These are phyloP conservation scores for Trachops cirrhosus DNA, from an alignment of 2,797 vertebrate genomes.

Conservation along the genomic window DNA sequence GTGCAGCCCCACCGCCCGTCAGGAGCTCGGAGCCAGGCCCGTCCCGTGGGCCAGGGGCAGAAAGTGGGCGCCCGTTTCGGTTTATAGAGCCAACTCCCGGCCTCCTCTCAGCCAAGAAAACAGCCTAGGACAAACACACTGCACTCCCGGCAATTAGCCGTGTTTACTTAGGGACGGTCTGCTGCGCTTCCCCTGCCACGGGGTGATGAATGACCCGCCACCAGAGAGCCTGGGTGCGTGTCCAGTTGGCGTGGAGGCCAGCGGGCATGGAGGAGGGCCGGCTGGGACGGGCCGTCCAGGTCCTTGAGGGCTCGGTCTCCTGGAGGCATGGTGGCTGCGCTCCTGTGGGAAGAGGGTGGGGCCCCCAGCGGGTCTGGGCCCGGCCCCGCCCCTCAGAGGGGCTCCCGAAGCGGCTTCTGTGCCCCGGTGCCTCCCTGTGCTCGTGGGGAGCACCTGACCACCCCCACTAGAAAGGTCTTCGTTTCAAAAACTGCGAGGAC, in stretches of 20 bases:
- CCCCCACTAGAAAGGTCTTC: background rate
- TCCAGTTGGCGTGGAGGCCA: background rate
- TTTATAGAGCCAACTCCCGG: background rate
- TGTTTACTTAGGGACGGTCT: slow-evolving; percentile 48
- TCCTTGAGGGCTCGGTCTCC: background rate
- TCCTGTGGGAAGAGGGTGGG: background rate
- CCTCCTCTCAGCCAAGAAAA: slow-evolving; percentile 48
- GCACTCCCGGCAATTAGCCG: slow-evolving; percentile 1
- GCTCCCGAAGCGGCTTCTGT: background rate
- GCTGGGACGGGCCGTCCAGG: background rate
- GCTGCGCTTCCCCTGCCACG: slow-evolving; percentile 40
- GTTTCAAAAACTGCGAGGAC: background rate
- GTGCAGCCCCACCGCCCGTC: background rate
- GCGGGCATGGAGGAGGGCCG: background rate
- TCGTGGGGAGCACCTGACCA: background rate
- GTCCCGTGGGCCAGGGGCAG: background rate
- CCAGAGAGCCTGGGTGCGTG: background rate
- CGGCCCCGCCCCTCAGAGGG: background rate
- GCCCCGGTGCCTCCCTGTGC: background rate
- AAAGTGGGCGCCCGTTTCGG: slow-evolving; percentile 6
- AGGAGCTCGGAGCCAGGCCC: background rate
- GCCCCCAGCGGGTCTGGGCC: background rate
- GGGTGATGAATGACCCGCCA: background rate
- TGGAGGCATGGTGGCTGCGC: background rate
- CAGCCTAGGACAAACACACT: slow-evolving; percentile 37